Percentiles rank a stretch among this genome's conserved stretches.
Conservation (phyloP, 2,888 invertebrate species). For the Athalia cordata region DNA sequence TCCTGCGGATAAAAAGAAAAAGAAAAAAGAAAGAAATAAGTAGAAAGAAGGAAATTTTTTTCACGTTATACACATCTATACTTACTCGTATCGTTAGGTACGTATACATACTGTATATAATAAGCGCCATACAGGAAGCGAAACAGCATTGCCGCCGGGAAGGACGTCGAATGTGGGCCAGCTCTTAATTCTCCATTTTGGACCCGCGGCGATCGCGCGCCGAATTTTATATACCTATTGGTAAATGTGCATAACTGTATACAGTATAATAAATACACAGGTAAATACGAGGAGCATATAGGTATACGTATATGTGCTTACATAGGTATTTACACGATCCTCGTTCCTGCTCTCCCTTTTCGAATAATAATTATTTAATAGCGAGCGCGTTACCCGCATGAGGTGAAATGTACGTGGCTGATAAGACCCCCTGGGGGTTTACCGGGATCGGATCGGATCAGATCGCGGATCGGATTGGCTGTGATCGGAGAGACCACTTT, state of each 20-base stretch:
- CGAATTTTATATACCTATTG: constrained; percentile 40
- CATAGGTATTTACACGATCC: constrained; percentile 49
- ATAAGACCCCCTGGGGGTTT: neutral
- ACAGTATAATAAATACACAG: no score
- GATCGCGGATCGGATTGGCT: no score
- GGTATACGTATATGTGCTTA: no score
- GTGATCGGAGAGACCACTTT: constrained; percentile 1
- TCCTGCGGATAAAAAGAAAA: no score
- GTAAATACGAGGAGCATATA: no score
- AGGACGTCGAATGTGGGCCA: constrained; percentile 71
- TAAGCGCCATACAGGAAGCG: constrained; percentile 61
- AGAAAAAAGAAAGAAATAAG: no score
- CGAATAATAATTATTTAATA: constrained; percentile 72
- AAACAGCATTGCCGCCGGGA: constrained; percentile 71
- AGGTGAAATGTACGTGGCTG: constrained; percentile 58
- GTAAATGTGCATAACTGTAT: no score
- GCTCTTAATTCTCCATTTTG: constrained; percentile 29
- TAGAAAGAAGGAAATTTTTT: no score
- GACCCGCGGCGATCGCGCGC: constrained; percentile 51
- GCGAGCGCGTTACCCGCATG: constrained; percentile 48
- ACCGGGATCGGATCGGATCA: neutral
- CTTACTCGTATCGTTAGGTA: neutral
- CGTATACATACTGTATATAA: neutral
- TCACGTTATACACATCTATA: neutral
- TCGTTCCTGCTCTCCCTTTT: constrained; percentile 66